Conservation (phyloP, 2,797 vertebrate genomes). For the Carapus acus region DNA sequence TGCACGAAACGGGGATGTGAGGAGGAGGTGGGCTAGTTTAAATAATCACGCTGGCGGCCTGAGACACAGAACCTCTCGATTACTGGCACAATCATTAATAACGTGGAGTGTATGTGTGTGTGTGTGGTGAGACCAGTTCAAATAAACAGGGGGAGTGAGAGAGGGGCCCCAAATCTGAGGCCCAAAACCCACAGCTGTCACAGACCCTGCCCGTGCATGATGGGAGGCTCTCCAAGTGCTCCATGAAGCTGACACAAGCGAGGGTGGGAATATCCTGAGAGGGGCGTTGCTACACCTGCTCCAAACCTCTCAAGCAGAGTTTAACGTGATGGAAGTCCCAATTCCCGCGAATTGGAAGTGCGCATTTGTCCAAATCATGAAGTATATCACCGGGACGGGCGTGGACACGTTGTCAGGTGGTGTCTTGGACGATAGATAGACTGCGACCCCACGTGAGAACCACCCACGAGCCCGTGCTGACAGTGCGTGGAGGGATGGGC, state of each 20-base stretch:
- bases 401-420: constrained; percentile 28
- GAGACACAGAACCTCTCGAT: constrained; percentile 48
- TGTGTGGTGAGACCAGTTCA: constrained; percentile 57
- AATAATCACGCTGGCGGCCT: constrained; percentile 56
- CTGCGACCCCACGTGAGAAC: constrained; percentile 37
- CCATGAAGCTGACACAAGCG: constrained; percentile 5
- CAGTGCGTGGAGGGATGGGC: constrained; percentile 51
- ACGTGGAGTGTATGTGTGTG: too few relatives aligned
- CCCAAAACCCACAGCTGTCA: constrained; percentile 26
- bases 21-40: constrained; percentile 57
- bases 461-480: constrained; percentile 41
- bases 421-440: constrained; percentile 24
- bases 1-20: constrained; percentile 40
- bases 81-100: constrained; percentile 68
- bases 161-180: constrained; percentile 36
- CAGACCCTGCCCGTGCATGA: constrained; percentile 15
- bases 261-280: constrained; percentile 10
- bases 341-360: too few relatives aligned
- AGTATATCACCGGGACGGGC: constrained; percentile 16
- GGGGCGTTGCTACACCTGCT: constrained; percentile 9
- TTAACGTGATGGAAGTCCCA: too few relatives aligned
- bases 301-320: too few relatives aligned
- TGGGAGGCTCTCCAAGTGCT: constrained; percentile 15
- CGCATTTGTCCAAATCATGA: constrained; percentile 6
- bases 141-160: constrained; percentile 62